Percentiles rank a stretch among this genome's conserved stretches.
Evolutionary conservation across 1,140 invertebrate genomes (phyloP).

Genomic region (Adoxophyes honmai): DNA sequence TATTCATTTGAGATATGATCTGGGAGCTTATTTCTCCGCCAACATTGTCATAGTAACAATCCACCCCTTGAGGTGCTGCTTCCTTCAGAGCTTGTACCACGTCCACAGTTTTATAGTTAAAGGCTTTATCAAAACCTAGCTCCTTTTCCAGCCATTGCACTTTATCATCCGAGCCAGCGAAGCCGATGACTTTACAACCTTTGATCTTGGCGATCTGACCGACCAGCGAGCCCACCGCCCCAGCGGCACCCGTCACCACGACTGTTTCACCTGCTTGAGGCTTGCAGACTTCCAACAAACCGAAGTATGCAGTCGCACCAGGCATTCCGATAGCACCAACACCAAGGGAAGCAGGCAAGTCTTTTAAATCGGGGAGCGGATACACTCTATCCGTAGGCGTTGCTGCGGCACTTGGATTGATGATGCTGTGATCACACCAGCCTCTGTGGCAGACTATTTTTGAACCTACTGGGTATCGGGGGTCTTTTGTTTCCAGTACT

Average conservation of each 20-base stretch:
- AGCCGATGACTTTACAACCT: slow-evolving; percentile 84
- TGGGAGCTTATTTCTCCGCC: slow-evolving; percentile 72
- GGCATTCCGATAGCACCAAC: slow-evolving; percentile 58
- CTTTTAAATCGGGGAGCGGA: slow-evolving; percentile 17
- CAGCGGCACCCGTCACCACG: slow-evolving; percentile 78
- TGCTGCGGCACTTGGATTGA: slow-evolving; percentile 30
- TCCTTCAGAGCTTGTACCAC: slow-evolving; percentile 71
- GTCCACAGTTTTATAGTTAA: slow-evolving; percentile 80
- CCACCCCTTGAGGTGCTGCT: slow-evolving; percentile 23
- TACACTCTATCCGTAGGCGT: background rate
- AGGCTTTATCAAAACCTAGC: slow-evolving; percentile 80
- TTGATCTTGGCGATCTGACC: slow-evolving; percentile 87
- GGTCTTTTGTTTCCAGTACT: slow-evolving; percentile 34
- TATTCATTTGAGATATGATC: slow-evolving; percentile 77
- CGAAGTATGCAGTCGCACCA: slow-evolving; percentile 84
- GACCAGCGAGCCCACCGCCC: slow-evolving; percentile 82
- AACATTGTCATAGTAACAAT: slow-evolving; percentile 59
- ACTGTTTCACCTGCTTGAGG: slow-evolving; percentile 82
- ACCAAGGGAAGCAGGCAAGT: slow-evolving; percentile 34
- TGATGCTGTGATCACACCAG: slow-evolving; percentile 75
- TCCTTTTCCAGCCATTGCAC: slow-evolving; percentile 80
- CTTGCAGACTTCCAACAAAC: slow-evolving; percentile 82
- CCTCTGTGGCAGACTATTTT: slow-evolving; percentile 75
- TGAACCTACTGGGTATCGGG: slow-evolving; percentile 76
- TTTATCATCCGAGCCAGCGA: slow-evolving; percentile 83